A percentile compares a stretch with the other conserved stretches of the same genome.
phyloP scores from a whole-genome alignment of 2,113 vertebrate species.

The Verasper variegatus region DNA sequence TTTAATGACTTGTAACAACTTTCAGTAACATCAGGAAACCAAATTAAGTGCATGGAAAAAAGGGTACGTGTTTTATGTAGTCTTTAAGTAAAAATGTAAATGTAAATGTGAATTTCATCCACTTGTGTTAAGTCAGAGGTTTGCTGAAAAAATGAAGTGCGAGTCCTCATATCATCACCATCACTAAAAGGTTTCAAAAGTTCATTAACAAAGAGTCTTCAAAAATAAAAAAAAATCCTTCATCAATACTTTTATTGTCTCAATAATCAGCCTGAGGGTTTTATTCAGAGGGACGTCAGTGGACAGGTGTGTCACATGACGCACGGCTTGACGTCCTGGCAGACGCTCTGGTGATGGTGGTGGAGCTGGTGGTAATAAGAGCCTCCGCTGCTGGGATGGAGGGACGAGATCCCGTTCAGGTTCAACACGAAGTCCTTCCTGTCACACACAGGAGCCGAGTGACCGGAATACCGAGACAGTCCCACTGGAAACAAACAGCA shows the following conservation, averaged over 20 bases:
- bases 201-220: background rate
- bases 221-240: background rate
- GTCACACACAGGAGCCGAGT: slow-evolving; percentile 91
- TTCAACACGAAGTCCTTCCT: slow-evolving; percentile 96
- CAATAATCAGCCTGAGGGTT: background rate
- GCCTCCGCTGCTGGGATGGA: slow-evolving; percentile 89
- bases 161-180: background rate
- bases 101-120: slow-evolving; percentile 9
- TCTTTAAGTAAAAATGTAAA: slow-evolving; percentile 2
- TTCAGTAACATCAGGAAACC: slow-evolving; percentile 15
- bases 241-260: background rate
- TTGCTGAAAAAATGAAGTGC: background rate
- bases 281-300: background rate
- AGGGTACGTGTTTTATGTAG: too few species aligned
- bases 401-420: slow-evolving; percentile 93
- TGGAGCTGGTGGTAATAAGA: slow-evolving; percentile 87
- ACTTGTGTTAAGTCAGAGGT: slow-evolving; percentile 3
- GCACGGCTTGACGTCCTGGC: slow-evolving; percentile 96
- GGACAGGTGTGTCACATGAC: slow-evolving; percentile 86
- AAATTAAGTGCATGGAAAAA: slow-evolving; percentile 35
- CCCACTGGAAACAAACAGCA: slow-evolving; percentile 85
- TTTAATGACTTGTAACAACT: slow-evolving; percentile 38
- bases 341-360: slow-evolving; percentile 92
- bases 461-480: slow-evolving; percentile 91
- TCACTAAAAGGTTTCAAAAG: background rate